Evolutionary conservation across 92 coral and sea anemone species (phyloP), one percentile per base, ranked within the genome.

Genomic region (Palythoa grandis): DNA sequence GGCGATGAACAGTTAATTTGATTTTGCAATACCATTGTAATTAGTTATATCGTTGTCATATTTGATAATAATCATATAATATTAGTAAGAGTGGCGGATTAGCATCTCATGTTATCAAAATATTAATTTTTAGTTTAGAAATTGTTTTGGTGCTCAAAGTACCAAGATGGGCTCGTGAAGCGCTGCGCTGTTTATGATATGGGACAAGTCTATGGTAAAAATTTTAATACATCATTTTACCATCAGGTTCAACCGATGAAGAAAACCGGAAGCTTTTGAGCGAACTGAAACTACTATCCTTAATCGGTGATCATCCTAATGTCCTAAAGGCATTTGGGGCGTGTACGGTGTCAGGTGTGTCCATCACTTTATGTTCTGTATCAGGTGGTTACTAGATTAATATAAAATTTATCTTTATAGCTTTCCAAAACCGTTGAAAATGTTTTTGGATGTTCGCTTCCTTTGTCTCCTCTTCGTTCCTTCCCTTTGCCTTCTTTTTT

Each of bases 291-390:
- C 88, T 87, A 19, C 66, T 92, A 76, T 78, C 87, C 76, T 79
- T 88, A 61, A 82, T 94, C n/a, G 93, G 89, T 8, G 86, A 87
- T 37, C 97, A 94, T 77, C 95, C 92, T 2, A 94, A 94, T 86
- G 77, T 94, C 50, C 88, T 94, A 11, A 76, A 88, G 83, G 47
- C 92, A 48, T 73, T 90, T 72, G 97, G 97, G 56, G 97, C 95
- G 10, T 94, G 97, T 76, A 91, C 93, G 9, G 16, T 90, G 13
- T 70, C 85, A 82, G 95, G 97, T 94, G 20, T 7, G 74, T 61
- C 74, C 60, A 16, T 47, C 74, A 13, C 74, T 72, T 47, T 58
- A 66, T 52, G 0, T 12, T 52, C 50, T 43, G 50, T 8, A 43
- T 43, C 7, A 43, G 50, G 50, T 5, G 50, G 6, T 43, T 43